Conservation (phyloP, 2,797 vertebrate species). For the Hyperoplus immaculatus region DNA sequence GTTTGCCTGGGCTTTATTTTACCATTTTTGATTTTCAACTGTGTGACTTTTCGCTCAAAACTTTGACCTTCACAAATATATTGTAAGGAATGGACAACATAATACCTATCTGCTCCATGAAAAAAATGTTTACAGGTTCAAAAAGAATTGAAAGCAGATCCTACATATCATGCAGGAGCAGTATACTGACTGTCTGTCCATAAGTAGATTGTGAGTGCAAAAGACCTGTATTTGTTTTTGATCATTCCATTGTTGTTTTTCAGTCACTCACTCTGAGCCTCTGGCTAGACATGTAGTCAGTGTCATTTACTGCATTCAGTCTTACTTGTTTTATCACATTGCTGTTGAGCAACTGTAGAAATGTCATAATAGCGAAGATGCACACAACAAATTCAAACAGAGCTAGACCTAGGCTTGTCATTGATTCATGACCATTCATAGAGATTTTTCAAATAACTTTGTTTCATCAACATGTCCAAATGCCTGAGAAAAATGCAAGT, state of each 20-base stretch:
- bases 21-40: background rate
- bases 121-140: background rate
- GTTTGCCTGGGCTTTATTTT: background rate
- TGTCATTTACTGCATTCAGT: slow-evolving; percentile 5
- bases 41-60: background rate
- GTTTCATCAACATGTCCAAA: background rate
- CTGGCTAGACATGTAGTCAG: slow-evolving; percentile 6
- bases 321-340: slow-evolving; percentile 10
- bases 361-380: background rate
- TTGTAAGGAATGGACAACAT: background rate
- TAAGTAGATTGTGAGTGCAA: background rate
- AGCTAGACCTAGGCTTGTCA: background rate
- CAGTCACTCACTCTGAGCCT: background rate
- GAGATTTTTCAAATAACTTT: background rate
- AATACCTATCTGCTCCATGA: background rate
- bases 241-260: background rate
- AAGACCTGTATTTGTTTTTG: background rate
- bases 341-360: background rate
- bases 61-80: slow-evolving; percentile 5
- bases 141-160: too few species aligned
- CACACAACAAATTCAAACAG: background rate
- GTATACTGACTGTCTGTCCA: background rate
- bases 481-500: background rate
- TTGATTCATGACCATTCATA: background rate
- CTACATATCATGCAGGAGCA: background rate